These are phyloP conservation scores for Lepidurus couesii DNA, from an alignment of 1,140 invertebrate genomes.

Conservation along the genomic window DNA sequence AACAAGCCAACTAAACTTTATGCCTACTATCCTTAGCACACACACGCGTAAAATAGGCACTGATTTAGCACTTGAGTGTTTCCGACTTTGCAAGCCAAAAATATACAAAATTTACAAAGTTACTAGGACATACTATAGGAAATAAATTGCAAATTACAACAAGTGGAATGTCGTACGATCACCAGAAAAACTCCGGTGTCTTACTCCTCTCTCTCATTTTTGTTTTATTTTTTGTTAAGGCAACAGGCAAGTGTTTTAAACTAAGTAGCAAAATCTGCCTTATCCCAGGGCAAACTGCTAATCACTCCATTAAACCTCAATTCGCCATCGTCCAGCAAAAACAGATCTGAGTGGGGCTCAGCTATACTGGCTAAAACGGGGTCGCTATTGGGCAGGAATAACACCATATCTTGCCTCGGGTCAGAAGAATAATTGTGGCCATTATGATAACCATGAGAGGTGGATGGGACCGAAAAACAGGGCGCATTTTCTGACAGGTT, in stretches of 20 bases:
- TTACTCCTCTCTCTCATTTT: not conserved
- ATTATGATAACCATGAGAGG: not conserved
- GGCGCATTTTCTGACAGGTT: slow-evolving; percentile 30
- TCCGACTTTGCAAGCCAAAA: not conserved
- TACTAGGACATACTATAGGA: not conserved
- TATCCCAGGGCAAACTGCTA: slow-evolving; percentile 52
- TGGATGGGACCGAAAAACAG: slow-evolving; percentile 27
- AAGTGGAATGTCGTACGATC: not conserved
- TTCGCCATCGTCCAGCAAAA: slow-evolving; percentile 62
- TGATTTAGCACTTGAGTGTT: slow-evolving; percentile 19
- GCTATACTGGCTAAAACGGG: slow-evolving; percentile 56
- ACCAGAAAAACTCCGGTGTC: not conserved
- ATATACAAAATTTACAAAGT: slow-evolving; percentile 1
- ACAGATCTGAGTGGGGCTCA: slow-evolving; percentile 59
- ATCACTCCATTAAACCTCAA: slow-evolving; percentile 55
- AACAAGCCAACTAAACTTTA: slow-evolving; percentile 1
- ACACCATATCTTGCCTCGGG: slow-evolving; percentile 1
- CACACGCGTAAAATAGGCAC: slow-evolving; percentile 5
- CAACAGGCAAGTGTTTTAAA: not conserved
- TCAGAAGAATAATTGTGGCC: not conserved
- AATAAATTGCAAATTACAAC: slow-evolving; percentile 6
- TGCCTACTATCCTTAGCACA: not conserved
- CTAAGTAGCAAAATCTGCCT: slow-evolving; percentile 58
- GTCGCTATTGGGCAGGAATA: slow-evolving; percentile 46
- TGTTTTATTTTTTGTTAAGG: not conserved